Conservation (phyloP, 2,797 vertebrate genomes). For the Cirrhinus mrigala region DNA sequence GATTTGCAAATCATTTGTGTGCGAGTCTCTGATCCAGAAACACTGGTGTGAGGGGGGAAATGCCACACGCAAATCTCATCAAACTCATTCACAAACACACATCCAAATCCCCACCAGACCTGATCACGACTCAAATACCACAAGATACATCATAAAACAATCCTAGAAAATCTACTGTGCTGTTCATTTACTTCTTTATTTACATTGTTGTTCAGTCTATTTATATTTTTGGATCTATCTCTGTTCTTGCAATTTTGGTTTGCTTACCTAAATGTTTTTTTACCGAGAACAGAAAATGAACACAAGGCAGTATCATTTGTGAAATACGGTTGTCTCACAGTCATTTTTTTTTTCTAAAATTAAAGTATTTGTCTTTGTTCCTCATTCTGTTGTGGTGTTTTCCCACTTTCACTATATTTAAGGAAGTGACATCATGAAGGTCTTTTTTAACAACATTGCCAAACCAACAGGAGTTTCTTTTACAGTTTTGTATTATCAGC, state of each 20-base stretch:
- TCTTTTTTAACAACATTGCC: background rate
- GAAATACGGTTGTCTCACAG: background rate
- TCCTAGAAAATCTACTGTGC: background rate
- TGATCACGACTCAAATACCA: background rate
- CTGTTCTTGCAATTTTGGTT: background rate
- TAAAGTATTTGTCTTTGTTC: background rate
- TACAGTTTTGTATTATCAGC: background rate
- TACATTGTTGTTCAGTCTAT: background rate
- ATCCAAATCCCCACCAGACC: background rate
- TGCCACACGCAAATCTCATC: background rate
- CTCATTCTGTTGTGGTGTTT: background rate
- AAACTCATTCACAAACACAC: background rate
- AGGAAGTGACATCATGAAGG: background rate
- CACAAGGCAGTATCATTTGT: background rate
- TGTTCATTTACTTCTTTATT: background rate
- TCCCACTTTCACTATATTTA: background rate
- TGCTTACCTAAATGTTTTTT: background rate
- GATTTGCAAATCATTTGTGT: constrained; percentile 6
- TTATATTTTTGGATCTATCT: background rate
- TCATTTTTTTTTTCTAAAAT: too few relatives aligned
- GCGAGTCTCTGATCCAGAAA: background rate
- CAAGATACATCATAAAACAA: background rate
- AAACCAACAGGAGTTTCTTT: background rate
- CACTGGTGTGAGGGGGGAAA: background rate
- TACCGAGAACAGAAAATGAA: background rate